Evolutionary conservation across 2,888 invertebrate species (phyloP).

Genomic region (Schizotus pectinicornis): DNA sequence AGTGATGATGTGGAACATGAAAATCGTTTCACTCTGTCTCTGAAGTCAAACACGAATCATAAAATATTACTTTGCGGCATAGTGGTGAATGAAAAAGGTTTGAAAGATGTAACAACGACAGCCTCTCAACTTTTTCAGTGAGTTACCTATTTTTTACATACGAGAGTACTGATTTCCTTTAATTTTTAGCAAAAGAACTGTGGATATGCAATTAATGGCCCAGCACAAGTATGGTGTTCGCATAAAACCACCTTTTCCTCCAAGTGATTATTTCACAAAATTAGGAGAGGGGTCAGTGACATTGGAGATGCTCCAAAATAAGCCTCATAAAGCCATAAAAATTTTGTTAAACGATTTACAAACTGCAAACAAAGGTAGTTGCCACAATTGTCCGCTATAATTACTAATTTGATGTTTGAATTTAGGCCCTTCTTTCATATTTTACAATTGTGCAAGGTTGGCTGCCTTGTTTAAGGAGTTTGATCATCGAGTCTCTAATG

Average conservation of each 20-base stretch:
- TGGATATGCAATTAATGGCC: slow-evolving; percentile 70
- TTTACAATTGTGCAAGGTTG: slow-evolving; percentile 80
- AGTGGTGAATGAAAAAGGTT: slow-evolving; percentile 65
- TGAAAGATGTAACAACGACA: slow-evolving; percentile 61
- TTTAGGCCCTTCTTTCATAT: slow-evolving; percentile 73
- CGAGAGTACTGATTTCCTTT: background rate
- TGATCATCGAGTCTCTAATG: slow-evolving; percentile 62
- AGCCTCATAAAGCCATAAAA: slow-evolving; percentile 66
- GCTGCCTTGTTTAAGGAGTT: slow-evolving; percentile 70
- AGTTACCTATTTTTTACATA: slow-evolving; percentile 16
- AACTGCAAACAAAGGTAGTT: slow-evolving; percentile 42
- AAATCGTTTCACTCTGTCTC: slow-evolving; percentile 49
- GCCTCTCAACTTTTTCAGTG: slow-evolving; percentile 65
- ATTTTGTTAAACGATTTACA: slow-evolving; percentile 54
- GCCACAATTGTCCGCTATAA: slow-evolving; percentile 2
- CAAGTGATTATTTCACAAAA: slow-evolving; percentile 64
- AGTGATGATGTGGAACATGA: slow-evolving; percentile 48
- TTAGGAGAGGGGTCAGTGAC: slow-evolving; percentile 71
- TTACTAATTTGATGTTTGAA: background rate
- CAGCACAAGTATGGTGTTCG: slow-evolving; percentile 72
- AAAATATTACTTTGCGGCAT: slow-evolving; percentile 63
- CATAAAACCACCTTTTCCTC: slow-evolving; percentile 59
- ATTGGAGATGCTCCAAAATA: slow-evolving; percentile 73
- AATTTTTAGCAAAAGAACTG: slow-evolving; percentile 62
- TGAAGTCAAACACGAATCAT: slow-evolving; percentile 56